These are phyloP conservation scores for Epiblema foenella DNA, from an alignment of 2,888 invertebrate genomes.

Conservation along the genomic window DNA sequence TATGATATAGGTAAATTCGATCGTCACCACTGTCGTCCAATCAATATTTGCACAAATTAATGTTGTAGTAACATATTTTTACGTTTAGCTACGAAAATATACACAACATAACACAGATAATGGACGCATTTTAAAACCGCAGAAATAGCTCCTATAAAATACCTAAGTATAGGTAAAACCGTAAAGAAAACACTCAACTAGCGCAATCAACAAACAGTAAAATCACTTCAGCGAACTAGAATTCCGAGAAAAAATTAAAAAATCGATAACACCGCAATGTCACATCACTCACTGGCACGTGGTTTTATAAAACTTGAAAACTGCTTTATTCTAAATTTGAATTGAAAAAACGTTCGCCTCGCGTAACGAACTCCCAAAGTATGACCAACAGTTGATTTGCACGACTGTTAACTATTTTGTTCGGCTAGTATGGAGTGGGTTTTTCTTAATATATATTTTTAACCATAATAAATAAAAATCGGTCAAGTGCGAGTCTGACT, in stretches of 20 bases:
- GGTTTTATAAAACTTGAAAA: slow-evolving; percentile 16
- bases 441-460: background rate
- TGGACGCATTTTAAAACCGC: background rate
- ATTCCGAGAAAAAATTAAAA: slow-evolving; percentile 27
- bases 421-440: slow-evolving; percentile 42
- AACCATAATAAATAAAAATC: too few species aligned
- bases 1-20: background rate
- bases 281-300: slow-evolving; percentile 34
- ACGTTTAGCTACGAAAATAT: background rate
- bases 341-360: slow-evolving; percentile 48
- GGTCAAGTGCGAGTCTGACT: too few species aligned
- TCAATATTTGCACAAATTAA: background rate
- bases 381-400: slow-evolving; percentile 47
- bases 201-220: slow-evolving; percentile 7
- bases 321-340: slow-evolving; percentile 38
- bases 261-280: slow-evolving; percentile 43
- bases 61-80: background rate
- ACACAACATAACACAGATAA: background rate
- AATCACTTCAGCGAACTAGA: background rate
- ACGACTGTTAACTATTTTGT: slow-evolving; percentile 27
- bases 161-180: slow-evolving; percentile 1
- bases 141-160: background rate
- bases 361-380: slow-evolving; percentile 46
- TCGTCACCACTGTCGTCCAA: background rate
- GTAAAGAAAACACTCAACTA: slow-evolving; percentile 12